Percentiles rank a stretch among this genome's conserved stretches.
These are phyloP conservation scores for Epinotia ramella DNA, from an alignment of 2,888 invertebrate species.

Conservation along the genomic window DNA sequence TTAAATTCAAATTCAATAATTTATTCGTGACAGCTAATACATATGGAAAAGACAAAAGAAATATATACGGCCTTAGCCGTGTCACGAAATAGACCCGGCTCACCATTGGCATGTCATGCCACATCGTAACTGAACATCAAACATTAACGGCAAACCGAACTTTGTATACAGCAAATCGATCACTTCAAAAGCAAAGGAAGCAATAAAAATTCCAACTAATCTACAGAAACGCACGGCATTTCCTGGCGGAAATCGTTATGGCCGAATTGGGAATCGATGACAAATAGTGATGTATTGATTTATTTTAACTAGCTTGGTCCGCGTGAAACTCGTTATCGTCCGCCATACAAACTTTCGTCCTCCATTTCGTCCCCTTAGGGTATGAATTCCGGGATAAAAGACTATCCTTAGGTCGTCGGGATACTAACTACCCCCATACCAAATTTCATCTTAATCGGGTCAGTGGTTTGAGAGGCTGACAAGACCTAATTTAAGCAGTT, in stretches of 20 bases:
- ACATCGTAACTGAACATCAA: neutral
- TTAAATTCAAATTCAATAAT: too few species aligned
- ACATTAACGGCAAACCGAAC: slow-evolving; percentile 6
- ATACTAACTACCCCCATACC: too few species aligned
- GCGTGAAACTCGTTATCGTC: too few species aligned
- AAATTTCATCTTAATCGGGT: too few species aligned
- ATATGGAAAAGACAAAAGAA: neutral
- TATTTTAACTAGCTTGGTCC: neutral
- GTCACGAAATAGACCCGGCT: too few species aligned
- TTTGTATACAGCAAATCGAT: slow-evolving; percentile 30
- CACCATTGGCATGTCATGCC: neutral
- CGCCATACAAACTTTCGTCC: too few species aligned
- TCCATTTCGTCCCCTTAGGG: too few species aligned
- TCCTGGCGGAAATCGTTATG: slow-evolving; percentile 36
- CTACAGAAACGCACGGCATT: slow-evolving; percentile 55
- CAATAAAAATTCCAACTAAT: slow-evolving; percentile 68
- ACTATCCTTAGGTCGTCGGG: too few species aligned
- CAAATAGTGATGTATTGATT: slow-evolving; percentile 10
- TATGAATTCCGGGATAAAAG: too few species aligned
- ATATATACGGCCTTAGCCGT: neutral
- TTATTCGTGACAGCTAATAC: too few species aligned
- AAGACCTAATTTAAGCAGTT: too few species aligned
- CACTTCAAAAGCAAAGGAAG: slow-evolving; percentile 57
- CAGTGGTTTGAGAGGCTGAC: too few species aligned
- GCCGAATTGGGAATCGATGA: slow-evolving; percentile 6